Evolutionary conservation across 2,797 vertebrate species (phyloP).

Genomic region (Macropodus opercularis): DNA sequence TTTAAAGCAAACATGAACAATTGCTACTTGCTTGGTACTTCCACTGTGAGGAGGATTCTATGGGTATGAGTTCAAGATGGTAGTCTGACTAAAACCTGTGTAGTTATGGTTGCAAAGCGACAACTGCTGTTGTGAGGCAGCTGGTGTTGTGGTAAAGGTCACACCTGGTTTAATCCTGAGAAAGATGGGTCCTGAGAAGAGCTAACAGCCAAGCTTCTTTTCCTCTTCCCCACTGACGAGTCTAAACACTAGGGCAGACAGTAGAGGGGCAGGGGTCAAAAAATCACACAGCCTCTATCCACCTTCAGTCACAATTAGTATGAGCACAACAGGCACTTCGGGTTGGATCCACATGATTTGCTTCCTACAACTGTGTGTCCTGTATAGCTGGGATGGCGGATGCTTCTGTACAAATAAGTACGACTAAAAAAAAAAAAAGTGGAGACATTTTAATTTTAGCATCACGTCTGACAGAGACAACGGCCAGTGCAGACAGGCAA

Average conservation of each 20-base stretch:
- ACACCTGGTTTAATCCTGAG: conserved; percentile 99
- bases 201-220: conserved; percentile 99
- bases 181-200: conserved; percentile 99
- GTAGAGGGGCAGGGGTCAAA: conserved; percentile 99
- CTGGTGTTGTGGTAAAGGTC: conserved; percentile 88
- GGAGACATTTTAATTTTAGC: conserved; percentile 9
- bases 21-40: conserved; percentile 7
- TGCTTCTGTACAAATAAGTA: conserved; percentile 27
- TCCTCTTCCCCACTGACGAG: conserved; percentile 99
- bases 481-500: conserved; percentile 97
- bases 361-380: conserved; percentile 42
- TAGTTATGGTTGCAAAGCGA: conserved; percentile 74
- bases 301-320: conserved; percentile 74
- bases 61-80: conserved; percentile 51
- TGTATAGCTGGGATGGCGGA: conserved; percentile 22
- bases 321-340: conserved; percentile 73
- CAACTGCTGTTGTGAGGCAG: conserved; percentile 89
- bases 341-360: conserved; percentile 58
- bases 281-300: conserved; percentile 78
- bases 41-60: conserved; percentile 30
- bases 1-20: conserved; percentile 8
- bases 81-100: conserved; percentile 62
- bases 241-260: conserved; percentile 99
- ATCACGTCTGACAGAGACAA: conserved; percentile 81
- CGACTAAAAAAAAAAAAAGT: no score